These are phyloP conservation scores for Phymorhynchus buccinoides DNA, from an alignment of 1,140 invertebrate species.

Conservation along the genomic window DNA sequence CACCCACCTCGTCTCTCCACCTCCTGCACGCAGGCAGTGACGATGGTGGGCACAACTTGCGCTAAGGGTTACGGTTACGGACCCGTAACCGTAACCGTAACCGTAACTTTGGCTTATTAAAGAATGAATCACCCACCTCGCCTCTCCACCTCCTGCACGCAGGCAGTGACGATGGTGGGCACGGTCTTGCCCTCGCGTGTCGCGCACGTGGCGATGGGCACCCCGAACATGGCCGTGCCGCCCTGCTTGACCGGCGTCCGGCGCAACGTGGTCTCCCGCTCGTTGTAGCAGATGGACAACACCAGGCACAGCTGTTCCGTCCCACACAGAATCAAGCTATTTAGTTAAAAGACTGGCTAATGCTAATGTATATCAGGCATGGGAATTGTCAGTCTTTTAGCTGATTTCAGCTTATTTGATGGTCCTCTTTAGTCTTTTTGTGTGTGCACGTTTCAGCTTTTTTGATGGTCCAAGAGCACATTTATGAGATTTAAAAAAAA, in stretches of 20 bases:
- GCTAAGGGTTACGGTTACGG: no score
- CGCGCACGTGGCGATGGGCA: constrained; percentile 50
- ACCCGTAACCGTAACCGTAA: no score
- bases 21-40: constrained; percentile 62
- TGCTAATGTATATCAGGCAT: no score
- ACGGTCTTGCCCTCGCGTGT: constrained; percentile 60
- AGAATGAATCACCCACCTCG: constrained; percentile 57
- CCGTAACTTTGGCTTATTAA: background rate
- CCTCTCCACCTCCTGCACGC: constrained; percentile 62
- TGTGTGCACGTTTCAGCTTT: no score
- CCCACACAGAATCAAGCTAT: no score
- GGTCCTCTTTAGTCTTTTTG: no score
- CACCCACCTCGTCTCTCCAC: constrained; percentile 61
- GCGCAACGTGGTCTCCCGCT: constrained; percentile 57
- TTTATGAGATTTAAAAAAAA: no score
- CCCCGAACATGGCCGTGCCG: constrained; percentile 59
- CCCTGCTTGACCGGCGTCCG: constrained; percentile 56
- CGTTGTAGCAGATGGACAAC: constrained; percentile 60
- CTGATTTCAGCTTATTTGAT: no score
- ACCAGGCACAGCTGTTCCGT: no score
- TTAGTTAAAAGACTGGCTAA: no score
- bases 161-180: constrained; percentile 62
- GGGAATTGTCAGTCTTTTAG: no score
- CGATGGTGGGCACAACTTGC: constrained; percentile 63
- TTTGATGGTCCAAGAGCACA: no score